Conservation (phyloP, 2,888 invertebrate genomes). For the Drosophila neonasuta region DNA sequence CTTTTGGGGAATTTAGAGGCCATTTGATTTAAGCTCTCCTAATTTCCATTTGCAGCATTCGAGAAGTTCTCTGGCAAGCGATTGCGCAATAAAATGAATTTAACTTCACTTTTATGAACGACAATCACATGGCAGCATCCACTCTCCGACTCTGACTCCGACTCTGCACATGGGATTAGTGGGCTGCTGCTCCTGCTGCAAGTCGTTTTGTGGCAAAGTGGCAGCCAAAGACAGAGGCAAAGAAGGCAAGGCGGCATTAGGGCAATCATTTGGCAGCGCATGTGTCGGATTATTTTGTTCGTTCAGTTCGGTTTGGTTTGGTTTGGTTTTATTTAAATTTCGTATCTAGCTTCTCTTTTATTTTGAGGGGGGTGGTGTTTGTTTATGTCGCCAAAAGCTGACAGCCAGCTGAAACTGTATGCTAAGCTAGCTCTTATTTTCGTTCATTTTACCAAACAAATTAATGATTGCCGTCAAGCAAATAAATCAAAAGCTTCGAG, state of each 20-base stretch:
- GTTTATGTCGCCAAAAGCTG: conserved; percentile 65
- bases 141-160: not conserved
- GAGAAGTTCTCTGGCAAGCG: not conserved
- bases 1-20: conserved; percentile 3
- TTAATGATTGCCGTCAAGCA: conserved; percentile 68
- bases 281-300: conserved; percentile 75
- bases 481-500: conserved; percentile 71
- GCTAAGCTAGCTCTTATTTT: conserved; percentile 51
- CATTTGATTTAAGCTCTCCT: conserved; percentile 14
- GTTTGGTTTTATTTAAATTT: conserved; percentile 64
- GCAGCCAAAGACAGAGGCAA: not conserved
- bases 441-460: conserved; percentile 47
- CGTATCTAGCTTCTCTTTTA: conserved; percentile 23
- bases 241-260: conserved; percentile 28
- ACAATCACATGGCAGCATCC: conserved; percentile 30
- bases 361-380: conserved; percentile 7
- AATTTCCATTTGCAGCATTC: conserved; percentile 10
- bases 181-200: conserved; percentile 6
- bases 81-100: conserved; percentile 66
- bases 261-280: conserved; percentile 73
- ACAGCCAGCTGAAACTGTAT: conserved; percentile 65
- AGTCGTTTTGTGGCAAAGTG: conserved; percentile 8
- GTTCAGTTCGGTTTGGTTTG: conserved; percentile 41
- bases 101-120: conserved; percentile 59
- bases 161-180: conserved; percentile 61